These are phyloP conservation scores for Poecilia gillii DNA, from an alignment of 2,797 vertebrate species.

Conservation along the genomic window DNA sequence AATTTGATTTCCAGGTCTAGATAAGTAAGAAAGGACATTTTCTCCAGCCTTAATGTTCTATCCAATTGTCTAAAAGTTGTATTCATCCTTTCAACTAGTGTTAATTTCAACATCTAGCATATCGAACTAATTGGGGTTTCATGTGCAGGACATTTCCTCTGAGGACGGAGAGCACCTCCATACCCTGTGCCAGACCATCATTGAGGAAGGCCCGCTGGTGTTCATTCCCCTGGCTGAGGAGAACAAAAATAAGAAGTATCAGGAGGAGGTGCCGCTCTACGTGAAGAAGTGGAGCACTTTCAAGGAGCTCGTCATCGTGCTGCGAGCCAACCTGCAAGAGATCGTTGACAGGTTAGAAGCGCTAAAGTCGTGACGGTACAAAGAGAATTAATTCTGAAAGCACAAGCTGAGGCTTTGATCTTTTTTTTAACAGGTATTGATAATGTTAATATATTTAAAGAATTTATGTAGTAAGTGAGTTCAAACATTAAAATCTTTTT, in stretches of 20 bases:
- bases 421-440: neutral
- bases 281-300: slow-evolving; percentile 93
- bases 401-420: neutral
- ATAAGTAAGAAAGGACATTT: neutral
- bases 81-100: neutral
- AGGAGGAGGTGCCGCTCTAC: slow-evolving; percentile 91
- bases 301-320: slow-evolving; percentile 89
- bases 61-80: neutral
- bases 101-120: no score
- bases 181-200: slow-evolving; percentile 87
- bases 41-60: neutral
- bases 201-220: slow-evolving; percentile 91
- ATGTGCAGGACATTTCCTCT: slow-evolving; percentile 92
- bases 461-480: neutral
- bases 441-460: neutral
- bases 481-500: neutral
- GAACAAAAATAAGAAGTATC: slow-evolving; percentile 88
- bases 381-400: neutral
- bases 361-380: neutral
- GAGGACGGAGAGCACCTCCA: slow-evolving; percentile 91
- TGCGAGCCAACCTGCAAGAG: slow-evolving; percentile 93
- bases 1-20: neutral
- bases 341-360: slow-evolving; percentile 91
- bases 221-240: slow-evolving; percentile 91
- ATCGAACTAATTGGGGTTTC: neutral